Percentiles rank a stretch among this genome's conserved stretches.
Conservation (phyloP, 2,113 vertebrate species). For the Ahaetulla prasina region DNA sequence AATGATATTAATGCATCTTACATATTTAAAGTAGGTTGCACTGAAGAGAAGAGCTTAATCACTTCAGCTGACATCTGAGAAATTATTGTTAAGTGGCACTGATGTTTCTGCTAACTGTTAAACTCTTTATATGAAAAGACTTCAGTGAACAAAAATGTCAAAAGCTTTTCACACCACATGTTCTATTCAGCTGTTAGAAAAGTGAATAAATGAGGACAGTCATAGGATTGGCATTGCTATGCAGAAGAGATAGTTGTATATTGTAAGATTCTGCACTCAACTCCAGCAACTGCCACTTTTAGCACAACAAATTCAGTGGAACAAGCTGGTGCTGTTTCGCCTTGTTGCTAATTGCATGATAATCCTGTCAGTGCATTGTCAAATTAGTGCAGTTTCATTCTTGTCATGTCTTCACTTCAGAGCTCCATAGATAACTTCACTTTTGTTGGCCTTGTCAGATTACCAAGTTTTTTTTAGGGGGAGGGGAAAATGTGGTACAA, state of each 20-base stretch:
- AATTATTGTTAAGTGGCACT: neutral
- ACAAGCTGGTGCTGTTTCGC: constrained; percentile 9
- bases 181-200: constrained; percentile 23
- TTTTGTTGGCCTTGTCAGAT: constrained; percentile 7
- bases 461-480: neutral
- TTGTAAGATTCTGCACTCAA: constrained; percentile 23
- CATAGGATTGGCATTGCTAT: constrained; percentile 10
- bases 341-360: constrained; percentile 16
- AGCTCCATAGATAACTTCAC: neutral
- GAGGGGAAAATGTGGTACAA: neutral
- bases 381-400: constrained; percentile 39
- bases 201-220: constrained; percentile 20
- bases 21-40: neutral
- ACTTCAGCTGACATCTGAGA: neutral
- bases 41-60: neutral
- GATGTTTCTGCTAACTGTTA: constrained; percentile 1
- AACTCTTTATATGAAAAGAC: neutral
- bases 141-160: neutral
- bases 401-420: constrained; percentile 18
- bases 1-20: neutral
- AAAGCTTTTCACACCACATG: constrained; percentile 22
- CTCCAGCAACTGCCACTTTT: constrained; percentile 27
- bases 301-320: neutral
- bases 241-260: neutral
- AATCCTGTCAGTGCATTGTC: constrained; percentile 31